A percentile compares a stretch with the other conserved stretches of the same genome.
These are phyloP conservation scores for Drosophila algonquin DNA, from an alignment of 2,888 invertebrate genomes.

Conservation along the genomic window DNA sequence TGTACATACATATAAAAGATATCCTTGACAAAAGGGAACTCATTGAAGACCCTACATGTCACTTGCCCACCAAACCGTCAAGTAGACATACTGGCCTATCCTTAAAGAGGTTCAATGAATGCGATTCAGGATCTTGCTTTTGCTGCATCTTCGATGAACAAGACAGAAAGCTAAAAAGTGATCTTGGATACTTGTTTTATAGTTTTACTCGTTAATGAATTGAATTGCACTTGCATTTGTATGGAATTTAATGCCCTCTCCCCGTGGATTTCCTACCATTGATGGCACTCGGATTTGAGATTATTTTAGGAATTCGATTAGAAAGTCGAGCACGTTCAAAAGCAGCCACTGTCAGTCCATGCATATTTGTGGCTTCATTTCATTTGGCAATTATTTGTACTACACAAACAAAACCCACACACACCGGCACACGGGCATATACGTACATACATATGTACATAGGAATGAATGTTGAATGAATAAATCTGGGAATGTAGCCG, in stretches of 20 bases:
- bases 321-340: conserved; percentile 13
- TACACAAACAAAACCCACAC: background rate
- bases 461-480: background rate
- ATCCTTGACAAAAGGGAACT: background rate
- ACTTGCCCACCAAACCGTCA: too few relatives aligned
- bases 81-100: too few relatives aligned
- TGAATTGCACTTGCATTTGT: too few relatives aligned
- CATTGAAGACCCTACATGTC: too few relatives aligned
- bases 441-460: background rate
- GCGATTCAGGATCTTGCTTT: too few relatives aligned
- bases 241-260: background rate
- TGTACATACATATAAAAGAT: too few relatives aligned
- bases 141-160: too few relatives aligned
- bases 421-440: background rate
- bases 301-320: conserved; percentile 16
- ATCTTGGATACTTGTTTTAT: too few relatives aligned
- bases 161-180: too few relatives aligned
- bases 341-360: conserved; percentile 3
- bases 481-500: background rate
- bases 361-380: conserved; percentile 38
- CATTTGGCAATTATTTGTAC: conserved; percentile 28
- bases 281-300: background rate
- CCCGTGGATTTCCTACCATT: background rate
- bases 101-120: too few relatives aligned
- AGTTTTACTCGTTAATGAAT: too few relatives aligned